phyloP scores from a whole-genome alignment of 2,888 invertebrate species.

The Leucoptera coffeella region DNA sequence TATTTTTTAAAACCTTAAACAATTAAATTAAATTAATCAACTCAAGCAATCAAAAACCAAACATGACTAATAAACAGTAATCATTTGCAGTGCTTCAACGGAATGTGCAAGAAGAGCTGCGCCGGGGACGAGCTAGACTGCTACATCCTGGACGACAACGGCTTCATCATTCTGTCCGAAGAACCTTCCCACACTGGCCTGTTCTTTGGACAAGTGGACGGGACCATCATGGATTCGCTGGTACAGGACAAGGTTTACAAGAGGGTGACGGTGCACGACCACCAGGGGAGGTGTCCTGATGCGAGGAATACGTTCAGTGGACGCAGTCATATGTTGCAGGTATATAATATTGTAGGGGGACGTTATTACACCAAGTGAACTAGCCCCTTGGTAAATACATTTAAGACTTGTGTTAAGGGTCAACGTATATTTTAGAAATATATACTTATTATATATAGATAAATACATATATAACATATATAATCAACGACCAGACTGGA shows the following conservation, averaged over 20 bases:
- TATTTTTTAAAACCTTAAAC: too few relatives aligned
- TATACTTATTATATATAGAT: too few relatives aligned
- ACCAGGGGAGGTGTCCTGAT: slow-evolving; percentile 79
- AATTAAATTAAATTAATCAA: too few relatives aligned
- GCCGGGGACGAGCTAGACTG: slow-evolving; percentile 85
- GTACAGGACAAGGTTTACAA: slow-evolving; percentile 88
- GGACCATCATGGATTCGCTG: slow-evolving; percentile 88
- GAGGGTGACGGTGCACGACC: slow-evolving; percentile 80
- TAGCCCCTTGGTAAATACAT: too few relatives aligned
- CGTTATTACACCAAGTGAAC: too few relatives aligned
- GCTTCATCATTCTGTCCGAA: slow-evolving; percentile 88
- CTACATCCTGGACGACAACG: slow-evolving; percentile 90
- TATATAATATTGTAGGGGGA: too few relatives aligned
- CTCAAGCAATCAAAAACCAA: too few relatives aligned
- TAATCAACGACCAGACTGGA: too few relatives aligned
- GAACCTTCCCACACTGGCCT: slow-evolving; percentile 79
- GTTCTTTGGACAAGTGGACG: slow-evolving; percentile 92
- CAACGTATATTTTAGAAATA: too few relatives aligned
- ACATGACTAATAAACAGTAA: slow-evolving; percentile 4
- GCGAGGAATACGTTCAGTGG: slow-evolving; percentile 61
- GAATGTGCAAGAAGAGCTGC: slow-evolving; percentile 74
- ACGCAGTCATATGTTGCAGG: slow-evolving; percentile 20
- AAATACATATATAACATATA: too few relatives aligned
- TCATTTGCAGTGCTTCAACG: slow-evolving; percentile 60
- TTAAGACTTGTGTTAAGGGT: too few relatives aligned